phyloP scores from a whole-genome alignment of 2,888 invertebrate genomes.

The Nematopogon swammerdamellus region DNA sequence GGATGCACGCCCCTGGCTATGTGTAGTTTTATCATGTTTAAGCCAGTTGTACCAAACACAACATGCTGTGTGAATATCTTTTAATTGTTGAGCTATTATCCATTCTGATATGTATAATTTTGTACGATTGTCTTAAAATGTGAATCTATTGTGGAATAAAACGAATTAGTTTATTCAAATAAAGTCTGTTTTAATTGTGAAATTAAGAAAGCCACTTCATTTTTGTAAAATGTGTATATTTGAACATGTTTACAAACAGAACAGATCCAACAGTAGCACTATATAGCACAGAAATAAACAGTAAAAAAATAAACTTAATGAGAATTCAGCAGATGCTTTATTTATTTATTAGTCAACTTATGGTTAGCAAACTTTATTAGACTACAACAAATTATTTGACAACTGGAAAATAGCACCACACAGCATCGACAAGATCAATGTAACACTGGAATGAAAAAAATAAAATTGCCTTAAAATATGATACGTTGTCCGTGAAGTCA shows the following conservation, averaged over 20 bases:
- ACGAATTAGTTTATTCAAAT: too few species aligned
- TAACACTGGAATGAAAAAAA: conserved; percentile 41
- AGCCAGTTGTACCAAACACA: too few species aligned
- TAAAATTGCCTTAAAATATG: conserved; percentile 12
- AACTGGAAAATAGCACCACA: not conserved
- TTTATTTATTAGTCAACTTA: not conserved
- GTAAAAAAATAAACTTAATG: not conserved
- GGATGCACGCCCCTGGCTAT: too few species aligned
- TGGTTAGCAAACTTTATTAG: not conserved
- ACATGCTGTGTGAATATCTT: too few species aligned
- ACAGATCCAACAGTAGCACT: not conserved
- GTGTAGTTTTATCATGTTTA: too few species aligned
- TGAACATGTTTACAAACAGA: not conserved
- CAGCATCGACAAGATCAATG: conserved; percentile 25
- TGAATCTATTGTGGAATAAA: too few species aligned
- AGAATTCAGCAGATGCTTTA: not conserved
- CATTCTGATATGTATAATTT: too few species aligned
- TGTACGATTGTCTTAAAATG: too few species aligned
- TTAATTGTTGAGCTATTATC: too few species aligned
- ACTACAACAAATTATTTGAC: not conserved
- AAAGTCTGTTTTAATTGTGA: too few species aligned
- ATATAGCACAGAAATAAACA: not conserved
- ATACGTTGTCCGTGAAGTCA: not conserved
- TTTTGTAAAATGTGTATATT: too few species aligned
- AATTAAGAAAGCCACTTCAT: too few species aligned